Percentiles rank a stretch among this genome's conserved stretches.
These are phyloP conservation scores for Paradisaea rubra DNA, from an alignment of 2,113 vertebrate genomes.

Conservation along the genomic window DNA sequence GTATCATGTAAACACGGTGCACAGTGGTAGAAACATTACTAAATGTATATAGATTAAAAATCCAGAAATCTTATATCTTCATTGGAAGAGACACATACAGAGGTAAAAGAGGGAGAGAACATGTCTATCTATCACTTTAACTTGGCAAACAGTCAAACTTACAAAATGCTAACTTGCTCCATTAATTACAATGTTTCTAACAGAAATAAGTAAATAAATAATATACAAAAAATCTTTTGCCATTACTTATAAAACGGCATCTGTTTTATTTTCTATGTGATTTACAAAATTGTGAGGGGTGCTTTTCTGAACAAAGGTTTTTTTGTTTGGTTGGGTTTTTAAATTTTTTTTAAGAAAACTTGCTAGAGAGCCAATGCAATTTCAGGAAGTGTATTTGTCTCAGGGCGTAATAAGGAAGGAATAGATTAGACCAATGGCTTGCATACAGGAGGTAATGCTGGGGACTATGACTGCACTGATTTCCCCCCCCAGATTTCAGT, in stretches of 20 bases:
- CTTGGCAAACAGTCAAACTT: not conserved
- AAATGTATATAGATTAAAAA: not conserved
- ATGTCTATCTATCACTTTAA: not conserved
- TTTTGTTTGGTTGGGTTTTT: not conserved
- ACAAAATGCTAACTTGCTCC: not conserved
- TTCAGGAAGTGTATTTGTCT: not conserved
- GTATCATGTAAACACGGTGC: not conserved
- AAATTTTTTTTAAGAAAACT: not conserved
- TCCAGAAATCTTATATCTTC: not conserved
- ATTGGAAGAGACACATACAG: not conserved
- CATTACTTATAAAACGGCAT: not conserved
- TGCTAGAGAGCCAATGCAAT: not conserved
- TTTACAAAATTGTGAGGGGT: not conserved
- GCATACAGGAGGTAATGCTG: not conserved
- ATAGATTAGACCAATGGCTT: not conserved
- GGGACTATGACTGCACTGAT: not conserved
- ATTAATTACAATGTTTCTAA: not conserved
- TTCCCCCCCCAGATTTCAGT: fast-evolving
- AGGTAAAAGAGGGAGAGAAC: not conserved
- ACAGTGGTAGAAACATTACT: not conserved
- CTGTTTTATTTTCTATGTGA: not conserved
- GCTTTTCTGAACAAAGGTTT: not conserved
- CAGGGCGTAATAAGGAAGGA: not conserved
- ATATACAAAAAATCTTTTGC: not conserved
- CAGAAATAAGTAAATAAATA: not conserved